Evolutionary conservation across 2,113 vertebrate genomes (phyloP).

Genomic region (Rhinogobius similis): DNA sequence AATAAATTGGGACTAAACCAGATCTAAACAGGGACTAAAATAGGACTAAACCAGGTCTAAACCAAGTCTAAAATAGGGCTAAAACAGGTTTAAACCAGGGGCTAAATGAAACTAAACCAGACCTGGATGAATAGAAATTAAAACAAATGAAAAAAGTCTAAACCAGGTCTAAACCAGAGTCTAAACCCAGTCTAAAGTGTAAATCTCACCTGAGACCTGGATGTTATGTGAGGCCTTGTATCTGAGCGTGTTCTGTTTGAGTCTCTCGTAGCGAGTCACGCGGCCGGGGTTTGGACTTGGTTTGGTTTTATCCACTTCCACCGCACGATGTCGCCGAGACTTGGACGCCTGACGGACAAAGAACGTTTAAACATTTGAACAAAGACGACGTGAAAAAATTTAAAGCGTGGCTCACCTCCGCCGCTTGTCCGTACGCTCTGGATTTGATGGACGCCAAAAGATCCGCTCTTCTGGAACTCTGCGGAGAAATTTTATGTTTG

Average conservation of each 20-base stretch:
- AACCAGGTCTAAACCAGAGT: too few relatives aligned
- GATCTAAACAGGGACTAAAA: too few relatives aligned
- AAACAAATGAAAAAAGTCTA: too few relatives aligned
- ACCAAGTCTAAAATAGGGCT: too few relatives aligned
- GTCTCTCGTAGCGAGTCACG: slow-evolving; percentile 24
- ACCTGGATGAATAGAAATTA: too few relatives aligned
- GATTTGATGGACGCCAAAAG: slow-evolving; percentile 87
- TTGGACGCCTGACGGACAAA: slow-evolving; percentile 75
- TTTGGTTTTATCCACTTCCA: slow-evolving; percentile 73
- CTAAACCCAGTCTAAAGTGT: too few relatives aligned
- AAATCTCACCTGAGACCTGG: slow-evolving; percentile 65
- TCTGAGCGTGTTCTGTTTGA: slow-evolving; percentile 25
- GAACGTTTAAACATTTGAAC: background rate
- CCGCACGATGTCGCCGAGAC: slow-evolving; percentile 88
- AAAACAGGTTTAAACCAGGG: too few relatives aligned
- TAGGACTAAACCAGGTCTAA: too few relatives aligned
- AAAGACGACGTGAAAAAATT: background rate
- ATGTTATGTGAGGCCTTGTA: slow-evolving; percentile 40
- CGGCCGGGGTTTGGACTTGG: slow-evolving; percentile 11
- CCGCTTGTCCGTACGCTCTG: slow-evolving; percentile 81
- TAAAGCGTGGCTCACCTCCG: slow-evolving; percentile 75
- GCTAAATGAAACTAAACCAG: too few relatives aligned
- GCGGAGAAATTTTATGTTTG: too few relatives aligned
- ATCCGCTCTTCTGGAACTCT: slow-evolving; percentile 84
- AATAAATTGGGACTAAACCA: too few relatives aligned